These are phyloP conservation scores for Bos javanicus DNA, from an alignment of 2,113 vertebrate genomes.

Conservation along the genomic window DNA sequence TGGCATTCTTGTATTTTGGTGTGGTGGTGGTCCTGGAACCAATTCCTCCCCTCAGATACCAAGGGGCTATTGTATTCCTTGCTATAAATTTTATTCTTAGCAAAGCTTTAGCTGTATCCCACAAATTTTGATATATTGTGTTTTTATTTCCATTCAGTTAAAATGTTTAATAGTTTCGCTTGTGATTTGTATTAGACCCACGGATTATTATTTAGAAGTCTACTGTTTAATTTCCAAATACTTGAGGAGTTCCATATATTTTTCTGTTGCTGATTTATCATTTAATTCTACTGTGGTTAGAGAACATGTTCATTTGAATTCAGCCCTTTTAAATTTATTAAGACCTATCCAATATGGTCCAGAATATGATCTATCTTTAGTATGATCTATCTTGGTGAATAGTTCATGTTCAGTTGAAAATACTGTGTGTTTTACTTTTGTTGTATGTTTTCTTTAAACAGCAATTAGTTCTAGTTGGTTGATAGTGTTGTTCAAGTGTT, in stretches of 20 bases:
- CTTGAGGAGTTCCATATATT: background rate
- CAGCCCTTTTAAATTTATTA: slow-evolving; percentile 18
- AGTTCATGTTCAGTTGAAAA: slow-evolving; percentile 23
- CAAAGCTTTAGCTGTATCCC: background rate
- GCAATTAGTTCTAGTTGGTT: slow-evolving; percentile 19
- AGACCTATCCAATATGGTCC: background rate
- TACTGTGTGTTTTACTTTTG: background rate
- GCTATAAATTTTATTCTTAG: background rate
- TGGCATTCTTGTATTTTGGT: background rate
- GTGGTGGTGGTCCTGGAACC: background rate
- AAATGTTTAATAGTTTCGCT: slow-evolving; percentile 18
- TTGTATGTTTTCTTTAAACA: slow-evolving; percentile 13
- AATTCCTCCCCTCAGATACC: background rate
- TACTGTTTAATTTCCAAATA: slow-evolving; percentile 41
- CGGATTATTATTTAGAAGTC: background rate
- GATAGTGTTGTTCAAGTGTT: background rate
- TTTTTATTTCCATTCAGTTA: background rate
- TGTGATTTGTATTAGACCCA: background rate
- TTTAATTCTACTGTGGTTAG: slow-evolving; percentile 7
- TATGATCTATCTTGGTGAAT: background rate
- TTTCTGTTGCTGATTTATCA: slow-evolving; percentile 26
- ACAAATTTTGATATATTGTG: background rate
- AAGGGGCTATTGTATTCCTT: background rate
- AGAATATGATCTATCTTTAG: slow-evolving; percentile 2
- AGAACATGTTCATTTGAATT: background rate